A percentile compares a stretch with the other conserved stretches of the same genome.
These are phyloP conservation scores for Heliconius erato DNA, from an alignment of 2,888 invertebrate genomes.

Conservation along the genomic window DNA sequence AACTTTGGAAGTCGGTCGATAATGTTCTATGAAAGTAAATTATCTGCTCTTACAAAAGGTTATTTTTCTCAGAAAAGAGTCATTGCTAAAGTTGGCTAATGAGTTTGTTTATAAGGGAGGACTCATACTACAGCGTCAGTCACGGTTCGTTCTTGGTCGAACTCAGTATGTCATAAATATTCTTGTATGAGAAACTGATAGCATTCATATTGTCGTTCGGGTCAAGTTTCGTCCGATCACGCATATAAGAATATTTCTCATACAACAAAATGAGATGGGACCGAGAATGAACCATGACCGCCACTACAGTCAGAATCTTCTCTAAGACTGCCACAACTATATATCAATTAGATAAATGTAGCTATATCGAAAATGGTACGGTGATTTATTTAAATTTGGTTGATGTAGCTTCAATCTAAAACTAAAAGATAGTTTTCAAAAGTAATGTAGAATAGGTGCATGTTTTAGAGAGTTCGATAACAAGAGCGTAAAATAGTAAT, in stretches of 20 bases:
- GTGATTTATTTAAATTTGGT: not conserved
- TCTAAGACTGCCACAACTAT: not conserved
- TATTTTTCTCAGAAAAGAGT: not conserved
- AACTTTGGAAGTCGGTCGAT: slow-evolving; percentile 9
- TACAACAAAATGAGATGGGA: too few species aligned
- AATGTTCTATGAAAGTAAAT: not conserved
- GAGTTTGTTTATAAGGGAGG: not conserved
- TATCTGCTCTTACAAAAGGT: not conserved
- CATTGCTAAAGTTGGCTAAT: not conserved
- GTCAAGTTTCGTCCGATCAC: too few species aligned
- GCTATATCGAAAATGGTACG: not conserved
- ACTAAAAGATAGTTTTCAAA: not conserved
- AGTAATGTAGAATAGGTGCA: not conserved
- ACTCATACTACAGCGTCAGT: too few species aligned
- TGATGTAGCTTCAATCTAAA: not conserved
- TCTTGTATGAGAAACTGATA: too few species aligned
- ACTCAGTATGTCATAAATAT: too few species aligned
- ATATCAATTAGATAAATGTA: not conserved
- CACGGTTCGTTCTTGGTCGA: too few species aligned
- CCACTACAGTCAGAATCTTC: too few species aligned
- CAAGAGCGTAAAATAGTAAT: too few species aligned
- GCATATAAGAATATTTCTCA: too few species aligned
- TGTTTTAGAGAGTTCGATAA: not conserved
- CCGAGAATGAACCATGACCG: too few species aligned
- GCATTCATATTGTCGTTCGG: too few species aligned